These are phyloP conservation scores for Microcebus jonahi DNA, from an alignment of 2,113 vertebrate genomes.

Conservation along the genomic window DNA sequence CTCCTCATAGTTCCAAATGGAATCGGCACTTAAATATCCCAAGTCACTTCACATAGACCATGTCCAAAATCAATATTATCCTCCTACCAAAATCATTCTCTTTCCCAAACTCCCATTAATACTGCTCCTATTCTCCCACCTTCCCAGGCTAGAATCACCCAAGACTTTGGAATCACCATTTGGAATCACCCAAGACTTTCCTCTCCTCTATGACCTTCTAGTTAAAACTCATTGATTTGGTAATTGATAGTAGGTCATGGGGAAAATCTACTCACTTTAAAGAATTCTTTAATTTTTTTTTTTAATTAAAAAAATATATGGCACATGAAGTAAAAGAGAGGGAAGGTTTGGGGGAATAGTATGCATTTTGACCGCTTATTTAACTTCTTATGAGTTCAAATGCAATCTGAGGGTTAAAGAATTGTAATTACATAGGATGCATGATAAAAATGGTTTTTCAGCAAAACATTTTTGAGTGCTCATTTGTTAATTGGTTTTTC, in stretches of 20 bases:
- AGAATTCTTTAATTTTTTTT: not conserved
- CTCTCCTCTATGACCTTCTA: not conserved
- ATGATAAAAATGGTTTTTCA: constrained; percentile 66
- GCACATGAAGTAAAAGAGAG: not conserved
- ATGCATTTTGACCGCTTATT: constrained; percentile 42
- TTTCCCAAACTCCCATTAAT: not conserved
- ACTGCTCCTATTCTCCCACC: not conserved
- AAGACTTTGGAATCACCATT: not conserved
- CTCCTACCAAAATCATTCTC: not conserved
- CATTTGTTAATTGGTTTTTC: constrained; percentile 64
- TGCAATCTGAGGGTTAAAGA: constrained; percentile 54
- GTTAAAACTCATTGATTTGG: constrained; percentile 44
- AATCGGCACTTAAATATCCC: not conserved
- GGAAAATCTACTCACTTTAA: not conserved
- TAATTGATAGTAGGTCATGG: not conserved
- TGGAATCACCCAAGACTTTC: not conserved
- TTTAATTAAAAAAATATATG: not conserved
- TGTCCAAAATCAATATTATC: not conserved
- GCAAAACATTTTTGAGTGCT: constrained; percentile 48
- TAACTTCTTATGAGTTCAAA: constrained; percentile 52
- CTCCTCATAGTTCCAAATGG: not conserved
- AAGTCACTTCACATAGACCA: not conserved
- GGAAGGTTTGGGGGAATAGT: not conserved
- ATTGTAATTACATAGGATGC: constrained; percentile 49
- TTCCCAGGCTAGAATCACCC: not conserved